Evolutionary conservation across 2,797 vertebrate genomes (phyloP), one percentile per base, ranked within the genome.

Genomic region (Netta rufina): DNA sequence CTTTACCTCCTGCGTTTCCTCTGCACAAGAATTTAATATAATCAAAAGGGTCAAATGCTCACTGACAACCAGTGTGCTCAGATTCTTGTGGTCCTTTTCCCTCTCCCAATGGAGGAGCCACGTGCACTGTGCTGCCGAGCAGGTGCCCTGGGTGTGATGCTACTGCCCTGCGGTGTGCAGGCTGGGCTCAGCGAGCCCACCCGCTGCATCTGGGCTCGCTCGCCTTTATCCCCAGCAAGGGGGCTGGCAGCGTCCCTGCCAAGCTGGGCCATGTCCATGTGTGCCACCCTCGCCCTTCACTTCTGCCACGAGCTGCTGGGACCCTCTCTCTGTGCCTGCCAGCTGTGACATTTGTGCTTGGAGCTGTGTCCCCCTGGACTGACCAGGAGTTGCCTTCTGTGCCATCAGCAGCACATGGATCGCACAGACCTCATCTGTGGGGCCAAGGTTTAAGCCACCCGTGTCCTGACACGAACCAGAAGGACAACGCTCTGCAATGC

Each of bases 151-250:
- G 51, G 51, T 9, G 51, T 17, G 51, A 28, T 53, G 51, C 51
- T 28, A 6, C 14, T 9, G 5, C 25, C 49, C 60, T 54, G 20
- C n/a, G 9, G 25, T 21, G 57, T 7, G 9, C 36, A 5, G 49
- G 9, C 43, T 32, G 75, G 30, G 65, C 41, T 20, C 5, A 65
- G 70, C 38, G 8, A 32, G 30, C 18, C 47, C 72, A 8, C 9
- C 0, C 0, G 6, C 64, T 56, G 49, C 8, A 3, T 1, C 0
- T 0, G 19, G 43, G 10, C 45, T 83, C 10, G 2, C 13, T n/a
- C 19, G 21, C 19, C 87, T 84, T 32, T 3, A 28, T 41, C 61
- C 60, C 22, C 86, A 67, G 41, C 20, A 4, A 0, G 0, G 41
- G 20, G 65, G 32, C 12, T 3, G 5, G 11, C 2, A 11, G 33